Evolutionary conservation across 2,888 invertebrate species (phyloP).

Genomic region (Conistra vaccinii): DNA sequence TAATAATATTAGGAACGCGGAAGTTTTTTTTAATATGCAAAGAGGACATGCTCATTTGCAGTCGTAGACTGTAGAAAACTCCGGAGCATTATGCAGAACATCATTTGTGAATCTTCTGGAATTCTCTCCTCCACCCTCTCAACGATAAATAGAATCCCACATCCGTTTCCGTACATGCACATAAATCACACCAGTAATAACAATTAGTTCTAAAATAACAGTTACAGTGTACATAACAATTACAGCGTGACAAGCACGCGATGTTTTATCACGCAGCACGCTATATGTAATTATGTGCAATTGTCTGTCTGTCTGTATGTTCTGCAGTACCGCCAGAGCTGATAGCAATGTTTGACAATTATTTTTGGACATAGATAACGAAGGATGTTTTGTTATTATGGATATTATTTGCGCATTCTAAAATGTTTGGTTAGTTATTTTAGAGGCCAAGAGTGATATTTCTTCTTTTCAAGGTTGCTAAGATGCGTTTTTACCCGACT

Average conservation of each 20-base stretch:
- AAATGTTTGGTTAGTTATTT: neutral
- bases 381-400: conserved; percentile 21
- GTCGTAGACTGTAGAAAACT: neutral
- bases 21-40: conserved; percentile 7
- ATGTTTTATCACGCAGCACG: conserved; percentile 34
- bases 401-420: conserved; percentile 7
- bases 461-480: neutral
- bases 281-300: conserved; percentile 30
- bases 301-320: conserved; percentile 40
- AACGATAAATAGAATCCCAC: neutral
- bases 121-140: neutral
- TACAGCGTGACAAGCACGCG: conserved; percentile 46
- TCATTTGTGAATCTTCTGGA: neutral
- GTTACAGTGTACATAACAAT: conserved; percentile 35
- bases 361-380: conserved; percentile 50
- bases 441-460: neutral
- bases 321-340: conserved; percentile 9
- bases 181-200: conserved; percentile 41
- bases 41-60: neutral
- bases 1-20: neutral
- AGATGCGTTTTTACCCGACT: too few relatives aligned
- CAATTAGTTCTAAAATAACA: conserved; percentile 44
- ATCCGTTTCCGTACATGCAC: conserved; percentile 28
- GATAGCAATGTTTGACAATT: conserved; percentile 52
- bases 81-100: neutral